These are phyloP conservation scores for Aphidius colemani DNA, from an alignment of 2,888 invertebrate species.

Conservation along the genomic window DNA sequence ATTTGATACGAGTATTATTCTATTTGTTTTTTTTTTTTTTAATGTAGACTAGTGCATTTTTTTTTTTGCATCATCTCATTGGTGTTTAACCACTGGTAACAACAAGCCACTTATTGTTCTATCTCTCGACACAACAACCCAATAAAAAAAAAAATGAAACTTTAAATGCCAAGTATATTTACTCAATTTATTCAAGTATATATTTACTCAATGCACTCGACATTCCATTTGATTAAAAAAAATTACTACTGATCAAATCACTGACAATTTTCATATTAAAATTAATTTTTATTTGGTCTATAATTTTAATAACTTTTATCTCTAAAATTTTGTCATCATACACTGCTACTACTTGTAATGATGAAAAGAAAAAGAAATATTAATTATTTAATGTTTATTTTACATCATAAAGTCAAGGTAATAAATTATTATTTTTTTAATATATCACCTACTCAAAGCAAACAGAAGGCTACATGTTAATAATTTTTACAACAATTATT, in stretches of 20 bases:
- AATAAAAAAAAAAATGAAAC: too few relatives aligned
- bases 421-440: constrained; percentile 22
- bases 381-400: too few relatives aligned
- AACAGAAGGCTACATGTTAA: not conserved
- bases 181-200: not conserved
- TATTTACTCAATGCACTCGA: constrained; percentile 9
- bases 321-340: too few relatives aligned
- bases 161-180: too few relatives aligned
- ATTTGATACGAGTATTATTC: too few relatives aligned
- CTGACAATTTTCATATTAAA: not conserved
- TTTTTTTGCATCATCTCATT: too few relatives aligned
- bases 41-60: too few relatives aligned
- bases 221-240: not conserved
- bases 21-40: too few relatives aligned
- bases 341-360: too few relatives aligned
- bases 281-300: not conserved
- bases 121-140: too few relatives aligned
- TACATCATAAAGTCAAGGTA: constrained; percentile 7
- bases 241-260: not conserved
- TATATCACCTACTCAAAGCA: not conserved
- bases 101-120: not conserved
- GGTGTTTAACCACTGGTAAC: not conserved
- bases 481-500: too few relatives aligned
- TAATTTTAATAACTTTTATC: not conserved
- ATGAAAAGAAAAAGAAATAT: too few relatives aligned